phyloP scores from a whole-genome alignment of 2,797 vertebrate genomes.

The Gallinago solitaria region DNA sequence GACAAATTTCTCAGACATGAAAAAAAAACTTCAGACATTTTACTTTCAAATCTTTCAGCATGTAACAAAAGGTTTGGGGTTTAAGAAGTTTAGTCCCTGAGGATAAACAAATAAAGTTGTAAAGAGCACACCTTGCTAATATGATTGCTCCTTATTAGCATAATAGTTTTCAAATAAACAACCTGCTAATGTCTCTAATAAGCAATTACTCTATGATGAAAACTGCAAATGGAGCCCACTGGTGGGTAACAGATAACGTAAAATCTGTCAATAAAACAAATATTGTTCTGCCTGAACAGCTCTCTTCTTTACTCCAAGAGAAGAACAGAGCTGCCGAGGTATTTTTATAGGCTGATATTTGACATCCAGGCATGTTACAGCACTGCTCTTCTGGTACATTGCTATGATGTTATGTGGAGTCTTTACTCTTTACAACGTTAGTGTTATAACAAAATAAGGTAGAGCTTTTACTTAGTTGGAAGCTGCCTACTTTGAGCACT shows the following conservation, averaged over 20 bases:
- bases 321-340: neutral
- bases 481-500: neutral
- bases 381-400: neutral
- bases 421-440: neutral
- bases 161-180: conserved; percentile 70
- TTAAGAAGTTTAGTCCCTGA: conserved; percentile 41
- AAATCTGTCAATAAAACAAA: conserved; percentile 71
- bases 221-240: conserved; percentile 48
- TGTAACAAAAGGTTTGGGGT: conserved; percentile 3
- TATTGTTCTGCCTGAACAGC: conserved; percentile 11
- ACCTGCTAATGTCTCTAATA: conserved; percentile 62
- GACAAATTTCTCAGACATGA: neutral
- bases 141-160: conserved; percentile 64
- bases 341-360: conserved; percentile 41
- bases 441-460: neutral
- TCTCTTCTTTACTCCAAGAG: neutral
- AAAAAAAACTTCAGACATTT: conserved; percentile 25
- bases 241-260: conserved; percentile 64
- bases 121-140: conserved; percentile 55
- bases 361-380: neutral
- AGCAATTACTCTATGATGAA: conserved; percentile 65
- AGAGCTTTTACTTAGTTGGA: neutral
- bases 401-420: neutral
- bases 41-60: neutral
- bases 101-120: conserved; percentile 51